Percentiles rank a stretch among this genome's conserved stretches.
Evolutionary conservation across 2,888 invertebrate species (phyloP).

Genomic region (Melieria crassipennis): DNA sequence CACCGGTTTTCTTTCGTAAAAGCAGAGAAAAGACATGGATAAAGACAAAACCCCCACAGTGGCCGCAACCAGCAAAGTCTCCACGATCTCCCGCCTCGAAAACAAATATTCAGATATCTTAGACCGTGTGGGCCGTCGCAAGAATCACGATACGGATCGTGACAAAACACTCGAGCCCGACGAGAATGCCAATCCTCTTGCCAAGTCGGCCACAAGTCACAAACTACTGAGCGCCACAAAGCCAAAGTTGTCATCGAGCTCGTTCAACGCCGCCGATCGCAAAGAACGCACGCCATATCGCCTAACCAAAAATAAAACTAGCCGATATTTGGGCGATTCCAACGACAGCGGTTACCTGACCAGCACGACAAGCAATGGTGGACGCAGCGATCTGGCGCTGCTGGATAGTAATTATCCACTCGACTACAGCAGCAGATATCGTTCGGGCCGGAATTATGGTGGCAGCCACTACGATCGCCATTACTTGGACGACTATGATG

Average conservation of each 20-base stretch:
- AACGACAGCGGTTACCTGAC: conserved; percentile 61
- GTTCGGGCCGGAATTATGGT: conserved; percentile 47
- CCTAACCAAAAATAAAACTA: conserved; percentile 55
- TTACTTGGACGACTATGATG: conserved; percentile 59
- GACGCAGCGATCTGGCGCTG: conserved; percentile 43
- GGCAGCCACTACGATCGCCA: conserved; percentile 44
- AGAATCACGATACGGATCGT: conserved; percentile 68
- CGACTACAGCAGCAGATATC: conserved; percentile 51
- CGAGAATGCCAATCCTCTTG: conserved; percentile 65
- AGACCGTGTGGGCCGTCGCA: conserved; percentile 73
- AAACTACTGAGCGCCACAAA: conserved; percentile 73
- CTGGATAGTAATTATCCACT: conserved; percentile 60
- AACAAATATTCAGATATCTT: conserved; percentile 82
- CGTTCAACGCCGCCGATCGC: conserved; percentile 67
- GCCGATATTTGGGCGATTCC: conserved; percentile 58
- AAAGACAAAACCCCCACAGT: conserved; percentile 64
- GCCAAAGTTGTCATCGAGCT: conserved; percentile 69
- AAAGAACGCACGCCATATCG: conserved; percentile 65
- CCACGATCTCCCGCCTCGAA: conserved; percentile 76
- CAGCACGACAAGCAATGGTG: conserved; percentile 47
- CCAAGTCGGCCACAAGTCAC: conserved; percentile 79
- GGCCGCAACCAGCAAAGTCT: conserved; percentile 51
- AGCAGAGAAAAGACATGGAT: conserved; percentile 57
- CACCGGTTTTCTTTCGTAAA: conserved; percentile 6
- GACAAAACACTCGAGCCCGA: conserved; percentile 79